These are phyloP conservation scores for Dermatemys mawii DNA, from an alignment of 2,113 vertebrate species.

Conservation along the genomic window DNA sequence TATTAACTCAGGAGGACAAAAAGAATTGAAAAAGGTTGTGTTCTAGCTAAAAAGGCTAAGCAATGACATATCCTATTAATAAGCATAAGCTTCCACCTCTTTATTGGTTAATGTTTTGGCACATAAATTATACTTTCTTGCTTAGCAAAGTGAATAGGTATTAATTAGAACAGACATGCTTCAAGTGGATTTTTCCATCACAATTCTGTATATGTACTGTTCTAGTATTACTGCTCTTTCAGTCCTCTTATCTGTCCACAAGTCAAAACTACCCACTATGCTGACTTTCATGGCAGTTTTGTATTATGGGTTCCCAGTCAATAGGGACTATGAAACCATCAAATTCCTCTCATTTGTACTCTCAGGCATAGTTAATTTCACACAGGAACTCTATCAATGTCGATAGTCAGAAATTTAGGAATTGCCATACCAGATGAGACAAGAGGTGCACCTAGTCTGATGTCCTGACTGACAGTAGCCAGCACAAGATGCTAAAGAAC, in stretches of 20 bases:
- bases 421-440: not conserved
- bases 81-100: not conserved
- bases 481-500: not conserved
- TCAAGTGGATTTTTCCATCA: accelerated
- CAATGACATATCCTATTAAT: not conserved
- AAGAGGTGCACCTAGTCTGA: not conserved
- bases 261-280: not conserved
- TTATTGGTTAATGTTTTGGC: not conserved
- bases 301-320: not conserved
- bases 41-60: not conserved
- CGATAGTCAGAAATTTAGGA: not conserved
- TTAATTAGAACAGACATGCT: not conserved
- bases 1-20: not conserved
- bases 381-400: not conserved
- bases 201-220: not conserved
- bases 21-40: not conserved
- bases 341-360: slow-evolving; percentile 1
- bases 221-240: not conserved
- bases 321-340: not conserved
- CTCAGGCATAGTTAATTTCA: not conserved
- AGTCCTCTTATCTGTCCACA: not conserved
- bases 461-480: not conserved
- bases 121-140: not conserved
- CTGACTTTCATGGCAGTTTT: not conserved
- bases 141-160: not conserved